phyloP scores from a whole-genome alignment of 2,888 invertebrate genomes.

The Cynaeus angustus region DNA sequence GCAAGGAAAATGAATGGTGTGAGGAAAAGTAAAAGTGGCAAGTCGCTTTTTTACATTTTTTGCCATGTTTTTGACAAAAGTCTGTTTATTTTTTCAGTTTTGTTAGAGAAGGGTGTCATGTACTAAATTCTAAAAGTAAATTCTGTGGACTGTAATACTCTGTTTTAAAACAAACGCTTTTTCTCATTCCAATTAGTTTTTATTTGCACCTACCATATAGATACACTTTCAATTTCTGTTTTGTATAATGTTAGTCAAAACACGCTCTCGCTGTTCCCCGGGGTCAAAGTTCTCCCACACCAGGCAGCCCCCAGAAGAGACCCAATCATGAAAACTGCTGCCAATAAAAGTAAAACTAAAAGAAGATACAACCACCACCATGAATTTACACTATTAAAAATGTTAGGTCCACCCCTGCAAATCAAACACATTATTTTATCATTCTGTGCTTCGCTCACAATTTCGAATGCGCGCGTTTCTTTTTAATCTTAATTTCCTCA shows the following conservation, averaged over 20 bases:
- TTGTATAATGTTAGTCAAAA: constrained; percentile 31
- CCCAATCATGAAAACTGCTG: constrained; percentile 10
- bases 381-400: no score
- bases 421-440: neutral
- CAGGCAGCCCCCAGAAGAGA: neutral
- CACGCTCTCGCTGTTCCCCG: constrained; percentile 3
- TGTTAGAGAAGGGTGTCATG: constrained; percentile 9
- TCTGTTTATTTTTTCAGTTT: constrained; percentile 17
- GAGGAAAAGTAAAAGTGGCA: constrained; percentile 81
- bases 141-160: constrained; percentile 12
- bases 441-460: neutral
- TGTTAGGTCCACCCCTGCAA: no score
- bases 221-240: neutral
- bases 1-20: constrained; percentile 96
- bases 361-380: neutral
- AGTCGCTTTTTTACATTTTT: constrained; percentile 11
- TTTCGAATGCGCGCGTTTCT: no score
- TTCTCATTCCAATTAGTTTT: constrained; percentile 13
- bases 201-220: constrained; percentile 34
- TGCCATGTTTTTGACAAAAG: constrained; percentile 13
- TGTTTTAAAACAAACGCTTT: constrained; percentile 24
- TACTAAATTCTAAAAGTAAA: constrained; percentile 4
- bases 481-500: neutral
- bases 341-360: neutral
- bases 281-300: constrained; percentile 1